Conservation (phyloP, 2,888 invertebrate genomes). For the Germaria angustata region DNA sequence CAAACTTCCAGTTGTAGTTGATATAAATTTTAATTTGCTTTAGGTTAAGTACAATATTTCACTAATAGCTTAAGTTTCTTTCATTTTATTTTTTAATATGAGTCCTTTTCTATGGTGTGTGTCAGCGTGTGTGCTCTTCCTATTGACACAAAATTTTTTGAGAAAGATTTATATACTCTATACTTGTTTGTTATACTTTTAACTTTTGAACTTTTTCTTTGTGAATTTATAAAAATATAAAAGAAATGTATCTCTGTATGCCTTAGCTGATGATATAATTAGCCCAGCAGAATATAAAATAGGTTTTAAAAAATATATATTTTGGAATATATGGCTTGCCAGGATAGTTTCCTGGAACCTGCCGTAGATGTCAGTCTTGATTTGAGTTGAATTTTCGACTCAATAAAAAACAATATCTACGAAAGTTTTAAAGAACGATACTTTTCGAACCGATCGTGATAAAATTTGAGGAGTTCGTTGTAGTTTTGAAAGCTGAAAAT, state of each 20-base stretch:
- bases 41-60: constrained; percentile 48
- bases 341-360: too few species aligned
- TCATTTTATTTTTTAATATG: constrained; percentile 26
- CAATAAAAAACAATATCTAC: too few species aligned
- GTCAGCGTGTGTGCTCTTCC: not conserved
- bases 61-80: constrained; percentile 55
- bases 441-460: too few species aligned
- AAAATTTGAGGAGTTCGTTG: too few species aligned
- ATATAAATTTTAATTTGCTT: constrained; percentile 61
- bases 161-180: constrained; percentile 11
- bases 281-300: not conserved
- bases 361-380: too few species aligned
- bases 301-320: not conserved
- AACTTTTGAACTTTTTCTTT: constrained; percentile 57
- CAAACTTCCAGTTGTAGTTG: not conserved
- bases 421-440: too few species aligned
- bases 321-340: too few species aligned
- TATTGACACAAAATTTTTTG: constrained; percentile 46
- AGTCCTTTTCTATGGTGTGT: not conserved
- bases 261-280: constrained; percentile 7
- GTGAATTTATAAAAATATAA: constrained; percentile 46
- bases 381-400: too few species aligned
- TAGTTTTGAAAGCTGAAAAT: too few species aligned
- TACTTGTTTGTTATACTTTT: constrained; percentile 60
- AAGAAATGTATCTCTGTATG: not conserved